phyloP scores from a whole-genome alignment of 2,113 vertebrate genomes.

The Anser brachyrhynchus region DNA sequence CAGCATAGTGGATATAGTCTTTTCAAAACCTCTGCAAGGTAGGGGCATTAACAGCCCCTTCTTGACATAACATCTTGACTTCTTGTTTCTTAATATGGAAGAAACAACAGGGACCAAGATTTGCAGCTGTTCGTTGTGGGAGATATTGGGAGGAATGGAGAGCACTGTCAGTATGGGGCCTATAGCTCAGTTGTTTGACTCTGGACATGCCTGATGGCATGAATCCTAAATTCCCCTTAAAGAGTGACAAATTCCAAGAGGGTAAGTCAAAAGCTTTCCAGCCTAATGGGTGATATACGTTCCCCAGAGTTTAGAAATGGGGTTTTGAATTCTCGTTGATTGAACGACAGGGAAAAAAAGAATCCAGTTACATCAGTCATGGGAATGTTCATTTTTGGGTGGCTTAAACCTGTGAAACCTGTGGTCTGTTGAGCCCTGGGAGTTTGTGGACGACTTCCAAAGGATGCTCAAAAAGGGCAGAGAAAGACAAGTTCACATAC shows the following conservation, averaged over 20 bases:
- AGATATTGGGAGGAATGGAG: background rate
- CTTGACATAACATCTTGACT: background rate
- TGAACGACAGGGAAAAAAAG: background rate
- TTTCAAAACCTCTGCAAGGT: background rate
- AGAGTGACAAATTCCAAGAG: background rate
- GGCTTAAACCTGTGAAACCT: background rate
- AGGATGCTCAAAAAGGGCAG: background rate
- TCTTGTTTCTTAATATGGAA: background rate
- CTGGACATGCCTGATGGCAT: background rate
- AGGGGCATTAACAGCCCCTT: background rate
- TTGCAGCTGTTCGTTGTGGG: background rate
- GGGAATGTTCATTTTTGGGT: background rate
- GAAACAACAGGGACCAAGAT: background rate
- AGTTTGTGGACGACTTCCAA: background rate
- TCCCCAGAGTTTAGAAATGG: background rate
- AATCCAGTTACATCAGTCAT: background rate
- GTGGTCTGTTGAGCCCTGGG: background rate
- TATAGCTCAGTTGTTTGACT: background rate
- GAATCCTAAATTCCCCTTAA: background rate
- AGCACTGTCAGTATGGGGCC: background rate
- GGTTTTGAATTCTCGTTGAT: background rate
- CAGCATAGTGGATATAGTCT: background rate
- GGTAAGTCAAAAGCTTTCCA: background rate
- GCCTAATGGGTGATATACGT: background rate
- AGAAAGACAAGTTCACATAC: background rate